phyloP scores from a whole-genome alignment of 2,113 vertebrate species.

The Poeciliopsis retropinna region DNA sequence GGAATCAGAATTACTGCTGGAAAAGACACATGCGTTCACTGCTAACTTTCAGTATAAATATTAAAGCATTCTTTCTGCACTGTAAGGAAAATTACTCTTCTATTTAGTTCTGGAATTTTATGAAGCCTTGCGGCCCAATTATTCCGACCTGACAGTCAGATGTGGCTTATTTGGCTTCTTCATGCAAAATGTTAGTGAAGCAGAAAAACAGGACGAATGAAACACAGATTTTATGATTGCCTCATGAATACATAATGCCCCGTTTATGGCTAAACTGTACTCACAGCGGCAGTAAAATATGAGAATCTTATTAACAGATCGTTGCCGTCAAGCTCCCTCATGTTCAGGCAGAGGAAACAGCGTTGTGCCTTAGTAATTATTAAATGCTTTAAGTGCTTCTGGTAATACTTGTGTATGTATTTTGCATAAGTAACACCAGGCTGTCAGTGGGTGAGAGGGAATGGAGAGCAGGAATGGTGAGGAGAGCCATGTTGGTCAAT shows the following conservation, averaged over 20 bases:
- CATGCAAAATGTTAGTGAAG: constrained; percentile 52
- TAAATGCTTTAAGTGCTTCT: constrained; percentile 80
- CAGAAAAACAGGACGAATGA: constrained; percentile 59
- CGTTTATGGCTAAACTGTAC: constrained; percentile 72
- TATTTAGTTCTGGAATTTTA: constrained; percentile 15
- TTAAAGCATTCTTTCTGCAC: not conserved
- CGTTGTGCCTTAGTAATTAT: constrained; percentile 78
- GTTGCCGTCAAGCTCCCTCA: constrained; percentile 61
- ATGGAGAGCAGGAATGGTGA: constrained; percentile 16
- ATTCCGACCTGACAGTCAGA: constrained; percentile 41
- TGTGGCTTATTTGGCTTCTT: constrained; percentile 50
- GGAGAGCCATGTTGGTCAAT: constrained; percentile 56
- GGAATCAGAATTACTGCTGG: not conserved
- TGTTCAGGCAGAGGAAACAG: constrained; percentile 55
- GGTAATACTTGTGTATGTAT: constrained; percentile 79
- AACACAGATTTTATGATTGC: constrained; percentile 73
- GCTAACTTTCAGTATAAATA: not conserved
- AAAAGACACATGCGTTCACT: not conserved
- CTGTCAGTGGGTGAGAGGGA: constrained; percentile 41
- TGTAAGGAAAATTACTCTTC: not conserved
- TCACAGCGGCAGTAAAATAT: constrained; percentile 63
- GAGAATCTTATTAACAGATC: constrained; percentile 75
- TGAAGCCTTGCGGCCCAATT: constrained; percentile 32
- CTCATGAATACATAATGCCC: constrained; percentile 74
- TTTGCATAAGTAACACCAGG: constrained; percentile 76